Conservation (phyloP, 2,888 invertebrate species). For the Anoplius nigerrimus region DNA sequence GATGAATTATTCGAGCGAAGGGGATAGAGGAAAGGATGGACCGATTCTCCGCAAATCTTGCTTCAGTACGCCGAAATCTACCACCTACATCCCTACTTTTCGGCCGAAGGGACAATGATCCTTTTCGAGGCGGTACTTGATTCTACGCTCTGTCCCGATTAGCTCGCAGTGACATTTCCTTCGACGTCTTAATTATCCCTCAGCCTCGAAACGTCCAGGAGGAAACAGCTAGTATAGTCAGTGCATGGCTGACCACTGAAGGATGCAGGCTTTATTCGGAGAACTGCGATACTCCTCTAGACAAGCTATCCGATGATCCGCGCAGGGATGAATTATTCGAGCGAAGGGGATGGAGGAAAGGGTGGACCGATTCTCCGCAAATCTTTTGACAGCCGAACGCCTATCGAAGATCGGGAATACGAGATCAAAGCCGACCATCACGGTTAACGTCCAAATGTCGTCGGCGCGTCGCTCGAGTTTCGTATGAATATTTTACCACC, state of each 20-base stretch:
- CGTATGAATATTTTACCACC: slow-evolving; percentile 62
- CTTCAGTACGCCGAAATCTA: too few species aligned
- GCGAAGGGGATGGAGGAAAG: not conserved
- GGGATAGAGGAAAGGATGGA: not conserved
- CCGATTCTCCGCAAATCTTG: too few species aligned
- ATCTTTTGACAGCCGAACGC: slow-evolving; percentile 13
- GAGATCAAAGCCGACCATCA: slow-evolving; percentile 58
- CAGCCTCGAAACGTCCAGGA: too few species aligned
- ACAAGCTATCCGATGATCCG: too few species aligned
- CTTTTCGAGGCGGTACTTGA: slow-evolving; percentile 3
- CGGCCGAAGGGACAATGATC: slow-evolving; percentile 11
- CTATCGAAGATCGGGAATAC: slow-evolving; percentile 49
- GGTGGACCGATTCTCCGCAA: not conserved
- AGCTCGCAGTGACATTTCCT: not conserved
- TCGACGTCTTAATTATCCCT: too few species aligned
- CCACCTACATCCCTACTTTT: not conserved
- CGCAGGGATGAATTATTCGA: too few species aligned
- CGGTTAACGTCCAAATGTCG: slow-evolving; percentile 59
- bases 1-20: too few species aligned
- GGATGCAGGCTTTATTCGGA: too few species aligned
- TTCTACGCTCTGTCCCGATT: not conserved
- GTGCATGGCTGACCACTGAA: too few species aligned
- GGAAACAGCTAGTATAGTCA: too few species aligned
- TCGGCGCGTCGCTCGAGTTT: slow-evolving; percentile 33
- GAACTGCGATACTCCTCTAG: too few species aligned